Conservation (phyloP, 2,113 vertebrate genomes). For the Cavia aperea region DNA sequence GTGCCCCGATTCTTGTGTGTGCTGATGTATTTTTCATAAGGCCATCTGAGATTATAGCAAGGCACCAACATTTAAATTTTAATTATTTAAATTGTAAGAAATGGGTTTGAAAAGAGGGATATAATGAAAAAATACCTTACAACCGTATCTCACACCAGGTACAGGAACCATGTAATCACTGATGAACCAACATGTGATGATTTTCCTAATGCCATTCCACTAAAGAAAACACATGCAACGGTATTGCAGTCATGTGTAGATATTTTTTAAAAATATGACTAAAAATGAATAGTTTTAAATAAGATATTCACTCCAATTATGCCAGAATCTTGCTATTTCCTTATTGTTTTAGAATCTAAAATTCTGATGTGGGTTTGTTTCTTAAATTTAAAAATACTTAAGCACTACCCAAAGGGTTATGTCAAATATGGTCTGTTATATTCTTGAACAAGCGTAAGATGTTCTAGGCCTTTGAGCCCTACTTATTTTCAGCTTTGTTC, state of each 20-base stretch:
- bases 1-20: not conserved
- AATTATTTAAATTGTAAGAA: not conserved
- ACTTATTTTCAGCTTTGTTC: slow-evolving; percentile 22
- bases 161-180: not conserved
- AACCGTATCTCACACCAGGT: not conserved
- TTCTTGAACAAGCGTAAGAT: not conserved
- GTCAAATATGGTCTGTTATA: not conserved
- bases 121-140: not conserved
- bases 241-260: not conserved
- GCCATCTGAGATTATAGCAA: not conserved
- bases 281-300: slow-evolving; percentile 23
- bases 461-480: slow-evolving; percentile 16
- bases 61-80: not conserved
- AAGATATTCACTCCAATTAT: not conserved
- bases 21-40: slow-evolving; percentile 4
- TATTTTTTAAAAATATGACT: slow-evolving; percentile 13
- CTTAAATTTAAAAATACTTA: not conserved
- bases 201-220: slow-evolving; percentile 27
- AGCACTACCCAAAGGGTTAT: not conserved
- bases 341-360: slow-evolving; percentile 15
- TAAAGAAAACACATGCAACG: not conserved
- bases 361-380: slow-evolving; percentile 22
- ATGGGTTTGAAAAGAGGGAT: not conserved
- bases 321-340: not conserved
- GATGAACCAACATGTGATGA: not conserved